Conservation (phyloP, 2,797 vertebrate genomes). For the Galaxias olidus region DNA sequence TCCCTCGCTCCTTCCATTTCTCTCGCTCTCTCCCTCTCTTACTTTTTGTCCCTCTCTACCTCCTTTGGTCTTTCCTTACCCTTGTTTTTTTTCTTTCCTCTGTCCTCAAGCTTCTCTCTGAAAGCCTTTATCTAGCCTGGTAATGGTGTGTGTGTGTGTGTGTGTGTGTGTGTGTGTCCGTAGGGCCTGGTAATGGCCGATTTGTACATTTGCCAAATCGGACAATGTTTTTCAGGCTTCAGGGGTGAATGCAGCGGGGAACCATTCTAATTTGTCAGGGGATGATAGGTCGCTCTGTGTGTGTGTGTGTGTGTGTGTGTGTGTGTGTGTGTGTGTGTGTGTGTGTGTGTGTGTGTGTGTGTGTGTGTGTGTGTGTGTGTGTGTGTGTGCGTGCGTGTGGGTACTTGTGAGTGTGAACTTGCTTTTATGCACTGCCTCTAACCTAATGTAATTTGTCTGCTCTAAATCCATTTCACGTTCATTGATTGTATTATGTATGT, state of each 20-base stretch:
- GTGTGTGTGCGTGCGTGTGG: constrained; percentile 5
- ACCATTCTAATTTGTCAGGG: constrained; percentile 85
- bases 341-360: constrained; percentile 25
- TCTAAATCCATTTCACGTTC: not conserved
- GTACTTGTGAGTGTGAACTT: not conserved
- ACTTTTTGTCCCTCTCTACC: too few species aligned
- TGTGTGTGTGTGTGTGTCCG: constrained; percentile 68
- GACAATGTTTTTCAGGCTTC: constrained; percentile 81
- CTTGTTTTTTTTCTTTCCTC: too few species aligned
- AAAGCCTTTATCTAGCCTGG: constrained; percentile 46
- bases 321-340: constrained; percentile 19
- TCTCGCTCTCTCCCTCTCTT: too few species aligned
- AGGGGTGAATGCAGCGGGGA: constrained; percentile 75
- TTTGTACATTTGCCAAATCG: constrained; percentile 86
- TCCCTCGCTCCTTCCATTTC: too few species aligned
- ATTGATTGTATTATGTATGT: constrained; percentile 63
- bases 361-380: constrained; percentile 36
- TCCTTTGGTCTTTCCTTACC: too few species aligned
- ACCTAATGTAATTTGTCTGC: not conserved
- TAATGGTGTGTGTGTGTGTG: constrained; percentile 4
- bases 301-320: constrained; percentile 6
- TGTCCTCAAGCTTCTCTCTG: constrained; percentile 41
- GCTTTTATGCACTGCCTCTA: not conserved
- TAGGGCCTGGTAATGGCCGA: constrained; percentile 83
- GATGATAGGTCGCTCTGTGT: constrained; percentile 27